Evolutionary conservation across 2,797 vertebrate species (phyloP).

Genomic region (Ibycter americanus): DNA sequence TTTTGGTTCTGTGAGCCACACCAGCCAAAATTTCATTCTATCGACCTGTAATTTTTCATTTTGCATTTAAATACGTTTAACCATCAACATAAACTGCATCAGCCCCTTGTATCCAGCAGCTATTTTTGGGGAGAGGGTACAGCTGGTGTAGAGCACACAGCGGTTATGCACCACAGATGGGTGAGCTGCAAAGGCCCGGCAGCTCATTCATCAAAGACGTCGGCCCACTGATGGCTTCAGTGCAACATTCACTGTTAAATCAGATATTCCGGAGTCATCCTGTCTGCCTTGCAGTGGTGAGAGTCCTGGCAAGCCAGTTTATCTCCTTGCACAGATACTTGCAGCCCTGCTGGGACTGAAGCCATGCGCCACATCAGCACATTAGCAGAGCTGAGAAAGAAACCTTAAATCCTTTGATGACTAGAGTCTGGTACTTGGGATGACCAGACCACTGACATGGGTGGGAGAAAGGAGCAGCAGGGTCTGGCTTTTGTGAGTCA

Average conservation of each 20-base stretch:
- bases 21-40: background rate
- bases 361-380: background rate
- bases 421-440: background rate
- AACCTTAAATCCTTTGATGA: background rate
- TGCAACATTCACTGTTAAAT: background rate
- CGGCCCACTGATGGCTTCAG: background rate
- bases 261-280: background rate
- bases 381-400: background rate
- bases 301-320: background rate
- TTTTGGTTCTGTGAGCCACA: background rate
- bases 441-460: rapidly evolving
- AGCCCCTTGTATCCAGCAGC: background rate
- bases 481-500: background rate
- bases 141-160: background rate
- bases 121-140: background rate
- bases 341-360: background rate
- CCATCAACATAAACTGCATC: background rate
- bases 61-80: background rate
- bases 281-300: background rate
- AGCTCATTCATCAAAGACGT: background rate
- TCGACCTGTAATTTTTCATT: background rate
- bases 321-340: background rate
- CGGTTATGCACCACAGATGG: background rate
- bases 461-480: background rate
- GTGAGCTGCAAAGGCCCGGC: background rate